Evolutionary conservation across 2,797 vertebrate species (phyloP).

Genomic region (Lycodopsis pacificus): DNA sequence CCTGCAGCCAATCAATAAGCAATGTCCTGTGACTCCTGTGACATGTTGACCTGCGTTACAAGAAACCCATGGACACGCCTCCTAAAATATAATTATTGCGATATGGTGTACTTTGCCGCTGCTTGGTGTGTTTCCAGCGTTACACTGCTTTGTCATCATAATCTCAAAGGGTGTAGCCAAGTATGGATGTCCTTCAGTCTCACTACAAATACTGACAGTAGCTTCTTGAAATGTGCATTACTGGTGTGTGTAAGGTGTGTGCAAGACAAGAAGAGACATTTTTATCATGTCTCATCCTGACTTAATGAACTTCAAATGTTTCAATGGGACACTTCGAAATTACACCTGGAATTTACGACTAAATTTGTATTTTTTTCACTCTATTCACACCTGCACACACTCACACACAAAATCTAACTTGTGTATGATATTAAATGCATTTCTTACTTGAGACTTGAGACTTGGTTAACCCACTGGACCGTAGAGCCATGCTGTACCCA

Average conservation of each 20-base stretch:
- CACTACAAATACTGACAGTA: slow-evolving; percentile 11
- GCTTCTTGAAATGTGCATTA: slow-evolving; percentile 10
- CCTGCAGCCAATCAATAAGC: background rate
- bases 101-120: background rate
- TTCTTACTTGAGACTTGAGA: background rate
- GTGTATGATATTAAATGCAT: background rate
- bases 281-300: background rate
- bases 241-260: background rate
- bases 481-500: background rate
- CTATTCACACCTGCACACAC: background rate
- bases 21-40: background rate
- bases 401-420: background rate
- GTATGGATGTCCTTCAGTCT: slow-evolving; percentile 1
- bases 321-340: background rate
- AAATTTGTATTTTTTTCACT: background rate
- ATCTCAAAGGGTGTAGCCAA: slow-evolving; percentile 16
- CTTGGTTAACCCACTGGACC: background rate
- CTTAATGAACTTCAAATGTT: background rate
- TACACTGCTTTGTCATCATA: slow-evolving; percentile 32
- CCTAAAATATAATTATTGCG: background rate
- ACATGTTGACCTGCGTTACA: background rate
- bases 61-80: background rate
- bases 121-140: background rate
- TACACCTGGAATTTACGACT: background rate
- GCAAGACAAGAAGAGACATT: background rate